phyloP scores from a whole-genome alignment of 2,113 vertebrate genomes.

The Lophotis ruficrista region DNA sequence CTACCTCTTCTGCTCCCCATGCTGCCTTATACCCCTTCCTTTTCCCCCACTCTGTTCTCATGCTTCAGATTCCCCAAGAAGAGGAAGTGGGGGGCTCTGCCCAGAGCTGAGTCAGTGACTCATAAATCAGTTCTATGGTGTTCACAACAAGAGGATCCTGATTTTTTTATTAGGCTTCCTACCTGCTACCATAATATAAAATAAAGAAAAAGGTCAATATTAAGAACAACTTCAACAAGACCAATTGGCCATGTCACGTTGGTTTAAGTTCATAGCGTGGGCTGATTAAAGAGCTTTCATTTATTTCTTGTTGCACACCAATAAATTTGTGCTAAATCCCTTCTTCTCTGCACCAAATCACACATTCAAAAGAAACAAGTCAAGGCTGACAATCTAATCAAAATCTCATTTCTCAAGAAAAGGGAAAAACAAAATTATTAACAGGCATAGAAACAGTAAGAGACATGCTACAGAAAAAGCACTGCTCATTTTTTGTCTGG shows the following conservation, averaged over 20 bases:
- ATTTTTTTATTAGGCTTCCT: not conserved
- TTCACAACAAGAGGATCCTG: not conserved
- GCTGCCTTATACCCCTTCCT: not conserved
- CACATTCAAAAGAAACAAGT: not conserved
- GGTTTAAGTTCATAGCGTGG: not conserved
- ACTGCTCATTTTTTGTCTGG: not conserved
- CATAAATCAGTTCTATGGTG: not conserved
- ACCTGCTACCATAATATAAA: not conserved
- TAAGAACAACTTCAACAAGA: not conserved
- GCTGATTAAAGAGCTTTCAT: not conserved
- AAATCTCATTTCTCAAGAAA: not conserved
- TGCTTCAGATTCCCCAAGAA: not conserved
- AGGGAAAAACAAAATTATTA: not conserved
- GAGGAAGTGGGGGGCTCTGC: not conserved
- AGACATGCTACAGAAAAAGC: not conserved
- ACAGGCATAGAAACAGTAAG: not conserved
- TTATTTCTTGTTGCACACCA: not conserved
- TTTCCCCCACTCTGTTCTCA: not conserved
- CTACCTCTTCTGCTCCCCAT: not conserved
- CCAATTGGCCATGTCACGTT: not conserved
- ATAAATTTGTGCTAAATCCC: not conserved
- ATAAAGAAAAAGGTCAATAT: not conserved
- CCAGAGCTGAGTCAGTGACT: not conserved
- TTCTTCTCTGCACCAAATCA: not conserved
- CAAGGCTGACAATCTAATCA: not conserved